A percentile compares a stretch with the other conserved stretches of the same genome.
phyloP scores from a whole-genome alignment of 1,140 invertebrate genomes.

The Platyura marginata region DNA sequence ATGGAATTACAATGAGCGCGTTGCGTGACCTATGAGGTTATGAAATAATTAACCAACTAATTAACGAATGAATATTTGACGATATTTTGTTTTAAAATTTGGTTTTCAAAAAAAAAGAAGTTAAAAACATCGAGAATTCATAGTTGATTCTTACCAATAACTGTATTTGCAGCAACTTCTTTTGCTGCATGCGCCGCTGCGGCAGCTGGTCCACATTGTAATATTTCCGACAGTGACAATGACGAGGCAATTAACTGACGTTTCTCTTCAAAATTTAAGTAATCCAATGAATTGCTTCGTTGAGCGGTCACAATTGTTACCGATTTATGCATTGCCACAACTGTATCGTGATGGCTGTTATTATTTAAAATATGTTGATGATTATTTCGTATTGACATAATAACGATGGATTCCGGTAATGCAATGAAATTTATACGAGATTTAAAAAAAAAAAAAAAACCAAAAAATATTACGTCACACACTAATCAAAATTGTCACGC shows the following conservation, averaged over 20 bases:
- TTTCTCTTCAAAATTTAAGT: conserved; percentile 80
- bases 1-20: background rate
- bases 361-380: background rate
- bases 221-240: conserved; percentile 65
- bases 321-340: conserved; percentile 27
- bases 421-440: no score
- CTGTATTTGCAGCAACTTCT: conserved; percentile 28
- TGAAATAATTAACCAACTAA: background rate
- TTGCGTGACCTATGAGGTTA: no score
- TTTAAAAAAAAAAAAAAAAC: no score
- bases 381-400: background rate
- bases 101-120: no score
- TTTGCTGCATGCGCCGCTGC: conserved; percentile 40
- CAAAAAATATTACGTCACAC: no score
- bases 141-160: conserved; percentile 27
- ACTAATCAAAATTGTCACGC: no score
- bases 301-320: conserved; percentile 46
- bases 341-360: background rate
- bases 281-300: conserved; percentile 69
- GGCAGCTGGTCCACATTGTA: conserved; percentile 42
- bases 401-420: no score
- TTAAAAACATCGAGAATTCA: no score
- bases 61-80: background rate
- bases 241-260: conserved; percentile 73
- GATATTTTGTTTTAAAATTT: no score